Percentiles rank a stretch among this genome's conserved stretches.
phyloP scores from a whole-genome alignment of 2,113 vertebrate genomes.

The Erinaceus europaeus region DNA sequence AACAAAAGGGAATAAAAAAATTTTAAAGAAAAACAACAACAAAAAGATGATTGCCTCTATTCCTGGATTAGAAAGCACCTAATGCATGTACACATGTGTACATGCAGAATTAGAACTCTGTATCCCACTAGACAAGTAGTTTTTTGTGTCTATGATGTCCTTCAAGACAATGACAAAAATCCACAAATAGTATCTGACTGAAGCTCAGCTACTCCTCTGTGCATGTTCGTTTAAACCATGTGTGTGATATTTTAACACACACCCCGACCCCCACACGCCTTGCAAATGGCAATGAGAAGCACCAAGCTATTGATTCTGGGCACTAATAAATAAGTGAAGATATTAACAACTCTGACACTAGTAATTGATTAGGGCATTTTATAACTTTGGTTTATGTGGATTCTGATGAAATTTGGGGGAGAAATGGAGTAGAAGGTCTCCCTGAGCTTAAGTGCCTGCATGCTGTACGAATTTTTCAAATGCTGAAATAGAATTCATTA shows the following conservation, averaged over 20 bases:
- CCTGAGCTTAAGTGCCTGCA: constrained; percentile 28
- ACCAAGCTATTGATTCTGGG: background rate
- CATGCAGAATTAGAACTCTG: background rate
- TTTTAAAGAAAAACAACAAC: too few species aligned
- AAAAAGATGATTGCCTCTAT: constrained; percentile 24
- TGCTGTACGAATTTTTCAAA: constrained; percentile 18
- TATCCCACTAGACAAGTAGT: background rate
- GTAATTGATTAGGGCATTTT: background rate
- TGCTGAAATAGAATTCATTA: constrained; percentile 57
- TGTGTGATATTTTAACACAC: background rate
- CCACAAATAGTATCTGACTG: background rate
- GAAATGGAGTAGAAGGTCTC: constrained; percentile 56
- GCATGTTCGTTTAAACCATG: background rate
- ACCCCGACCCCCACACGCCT: background rate
- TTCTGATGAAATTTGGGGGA: constrained; percentile 54
- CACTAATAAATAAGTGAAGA: constrained; percentile 30
- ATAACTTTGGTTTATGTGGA: constrained; percentile 48
- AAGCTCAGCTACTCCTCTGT: background rate
- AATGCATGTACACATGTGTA: background rate
- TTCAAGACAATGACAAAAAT: background rate
- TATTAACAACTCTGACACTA: background rate
- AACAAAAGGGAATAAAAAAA: too few species aligned
- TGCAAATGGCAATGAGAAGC: constrained; percentile 28
- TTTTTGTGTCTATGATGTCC: background rate
- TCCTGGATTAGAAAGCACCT: constrained; percentile 6